phyloP scores from a whole-genome alignment of 1,140 invertebrate species.

The Formica exsecta region DNA sequence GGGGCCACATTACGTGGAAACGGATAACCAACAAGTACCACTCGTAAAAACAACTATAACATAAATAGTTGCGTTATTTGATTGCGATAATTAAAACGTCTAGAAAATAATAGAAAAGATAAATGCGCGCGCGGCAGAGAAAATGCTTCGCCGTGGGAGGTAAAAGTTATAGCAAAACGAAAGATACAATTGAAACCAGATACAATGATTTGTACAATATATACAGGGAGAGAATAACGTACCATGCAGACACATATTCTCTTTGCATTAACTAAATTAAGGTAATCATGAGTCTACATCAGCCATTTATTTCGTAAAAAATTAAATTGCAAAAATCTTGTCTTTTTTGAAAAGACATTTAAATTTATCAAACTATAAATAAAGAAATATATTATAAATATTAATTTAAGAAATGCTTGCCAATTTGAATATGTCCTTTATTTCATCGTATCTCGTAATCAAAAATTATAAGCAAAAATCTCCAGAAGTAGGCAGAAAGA shows the following conservation, averaged over 20 bases:
- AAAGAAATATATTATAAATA: too few relatives aligned
- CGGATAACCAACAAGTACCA: not conserved
- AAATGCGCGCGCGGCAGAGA: conserved; percentile 32
- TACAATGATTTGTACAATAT: conserved; percentile 5
- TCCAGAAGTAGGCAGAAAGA: not conserved
- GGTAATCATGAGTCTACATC: not conserved
- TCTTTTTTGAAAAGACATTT: not conserved
- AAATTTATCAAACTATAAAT: not conserved
- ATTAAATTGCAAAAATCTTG: not conserved
- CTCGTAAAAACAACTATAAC: conserved; percentile 57
- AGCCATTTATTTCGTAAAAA: not conserved
- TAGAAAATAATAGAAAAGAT: conserved; percentile 50
- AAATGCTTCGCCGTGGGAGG: not conserved
- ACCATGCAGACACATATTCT: not conserved
- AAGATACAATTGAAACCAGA: not conserved
- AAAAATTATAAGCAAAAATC: not conserved
- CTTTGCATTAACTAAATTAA: not conserved
- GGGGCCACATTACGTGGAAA: conserved; percentile 29
- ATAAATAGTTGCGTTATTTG: conserved; percentile 9
- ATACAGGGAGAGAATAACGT: not conserved
- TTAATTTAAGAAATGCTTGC: not conserved
- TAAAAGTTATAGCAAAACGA: not conserved
- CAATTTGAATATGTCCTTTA: not conserved
- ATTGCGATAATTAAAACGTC: conserved; percentile 64
- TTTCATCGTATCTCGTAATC: not conserved